These are phyloP conservation scores for Porites cylindrica DNA, from an alignment of 92 coral and sea anemone species.

Conservation along the genomic window DNA sequence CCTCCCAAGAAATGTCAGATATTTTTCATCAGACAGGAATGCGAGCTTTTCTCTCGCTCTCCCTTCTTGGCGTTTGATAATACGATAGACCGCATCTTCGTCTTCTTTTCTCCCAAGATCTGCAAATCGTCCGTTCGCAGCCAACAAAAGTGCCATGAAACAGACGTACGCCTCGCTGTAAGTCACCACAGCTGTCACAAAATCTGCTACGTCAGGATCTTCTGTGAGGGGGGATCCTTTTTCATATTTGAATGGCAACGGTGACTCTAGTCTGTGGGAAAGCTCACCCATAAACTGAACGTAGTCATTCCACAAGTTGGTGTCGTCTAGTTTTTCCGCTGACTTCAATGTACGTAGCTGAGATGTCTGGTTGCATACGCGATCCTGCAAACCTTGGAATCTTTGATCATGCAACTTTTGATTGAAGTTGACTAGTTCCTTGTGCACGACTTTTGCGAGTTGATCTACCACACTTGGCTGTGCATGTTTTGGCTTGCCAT, in stretches of 20 bases:
- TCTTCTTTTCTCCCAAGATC: neutral
- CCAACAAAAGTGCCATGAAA: neutral
- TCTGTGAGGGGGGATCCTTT: neutral
- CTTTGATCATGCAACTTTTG: slow-evolving; percentile 11
- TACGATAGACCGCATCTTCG: neutral
- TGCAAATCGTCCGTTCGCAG: neutral
- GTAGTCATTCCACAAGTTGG: slow-evolving; percentile 28
- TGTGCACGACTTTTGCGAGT: slow-evolving; percentile 10
- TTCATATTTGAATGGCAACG: slow-evolving; percentile 14
- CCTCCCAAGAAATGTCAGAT: neutral
- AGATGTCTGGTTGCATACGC: slow-evolving; percentile 18
- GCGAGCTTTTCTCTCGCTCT: neutral
- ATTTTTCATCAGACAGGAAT: neutral
- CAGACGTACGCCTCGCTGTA: neutral
- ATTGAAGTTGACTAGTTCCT: slow-evolving; percentile 16
- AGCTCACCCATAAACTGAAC: slow-evolving; percentile 41
- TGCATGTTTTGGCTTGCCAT: slow-evolving; percentile 16
- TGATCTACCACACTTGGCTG: slow-evolving; percentile 39
- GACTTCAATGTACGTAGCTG: slow-evolving; percentile 17
- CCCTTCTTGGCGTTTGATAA: neutral
- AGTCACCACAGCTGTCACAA: neutral
- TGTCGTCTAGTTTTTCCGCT: slow-evolving; percentile 25
- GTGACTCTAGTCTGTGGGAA: slow-evolving; percentile 6
- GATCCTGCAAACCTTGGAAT: slow-evolving; percentile 13
- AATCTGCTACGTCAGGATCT: neutral